Conservation (phyloP, 2,888 invertebrate genomes). For the Himalopsyche anomala region DNA sequence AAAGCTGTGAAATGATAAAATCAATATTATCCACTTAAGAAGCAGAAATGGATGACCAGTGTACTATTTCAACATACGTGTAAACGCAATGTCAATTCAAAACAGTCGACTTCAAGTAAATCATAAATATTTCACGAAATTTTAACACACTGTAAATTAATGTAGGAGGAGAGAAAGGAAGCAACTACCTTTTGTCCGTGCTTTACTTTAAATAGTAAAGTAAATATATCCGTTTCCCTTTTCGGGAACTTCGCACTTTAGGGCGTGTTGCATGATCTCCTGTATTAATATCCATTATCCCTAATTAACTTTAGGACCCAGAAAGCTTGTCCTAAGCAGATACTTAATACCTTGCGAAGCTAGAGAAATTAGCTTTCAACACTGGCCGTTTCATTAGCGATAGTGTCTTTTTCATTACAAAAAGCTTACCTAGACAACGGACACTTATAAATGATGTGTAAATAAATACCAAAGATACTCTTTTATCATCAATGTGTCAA, state of each 20-base stretch:
- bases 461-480: not conserved
- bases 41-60: too few species aligned
- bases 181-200: slow-evolving; percentile 6
- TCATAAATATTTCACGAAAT: too few species aligned
- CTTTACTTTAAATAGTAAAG: slow-evolving; percentile 16
- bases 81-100: too few species aligned
- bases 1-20: too few species aligned
- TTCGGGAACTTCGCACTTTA: slow-evolving; percentile 12
- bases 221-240: slow-evolving; percentile 20
- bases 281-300: slow-evolving; percentile 62
- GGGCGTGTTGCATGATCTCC: slow-evolving; percentile 48
- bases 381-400: slow-evolving; percentile 16
- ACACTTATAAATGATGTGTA: not conserved
- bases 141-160: too few species aligned
- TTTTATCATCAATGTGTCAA: not conserved
- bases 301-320: slow-evolving; percentile 60
- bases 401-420: slow-evolving; percentile 12
- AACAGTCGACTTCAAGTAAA: too few species aligned
- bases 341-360: slow-evolving; percentile 26
- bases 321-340: slow-evolving; percentile 31
- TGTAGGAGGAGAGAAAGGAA: not conserved
- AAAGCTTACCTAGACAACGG: not conserved
- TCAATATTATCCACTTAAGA: too few species aligned
- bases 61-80: too few species aligned
- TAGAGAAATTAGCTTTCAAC: slow-evolving; percentile 23